These are phyloP conservation scores for Myoxocephalus aenaeus DNA, from an alignment of 2,797 vertebrate species.

Conservation along the genomic window DNA sequence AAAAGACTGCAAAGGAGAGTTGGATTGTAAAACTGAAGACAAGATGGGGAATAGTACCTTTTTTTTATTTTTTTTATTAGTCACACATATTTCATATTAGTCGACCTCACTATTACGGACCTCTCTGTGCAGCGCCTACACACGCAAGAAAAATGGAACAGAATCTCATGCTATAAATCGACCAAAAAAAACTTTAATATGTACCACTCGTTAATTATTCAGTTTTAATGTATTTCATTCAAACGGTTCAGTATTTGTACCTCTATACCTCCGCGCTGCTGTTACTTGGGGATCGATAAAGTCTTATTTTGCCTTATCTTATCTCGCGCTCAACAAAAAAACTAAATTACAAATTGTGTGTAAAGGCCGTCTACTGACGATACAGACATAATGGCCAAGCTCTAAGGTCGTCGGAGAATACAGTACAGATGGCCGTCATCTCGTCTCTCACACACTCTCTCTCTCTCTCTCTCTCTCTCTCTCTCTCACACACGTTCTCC, in stretches of 20 bases:
- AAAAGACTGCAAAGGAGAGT: conserved; percentile 6
- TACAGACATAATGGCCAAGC: conserved; percentile 7
- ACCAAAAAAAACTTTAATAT: background rate
- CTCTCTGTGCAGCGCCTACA: background rate
- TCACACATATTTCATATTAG: conserved; percentile 8
- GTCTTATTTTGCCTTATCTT: background rate
- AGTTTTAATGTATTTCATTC: background rate
- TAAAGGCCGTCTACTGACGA: background rate
- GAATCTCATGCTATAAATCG: background rate
- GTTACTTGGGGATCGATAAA: background rate
- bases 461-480: no score
- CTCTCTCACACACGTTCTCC: conserved; percentile 1
- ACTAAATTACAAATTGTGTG: background rate
- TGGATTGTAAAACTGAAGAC: conserved; percentile 8
- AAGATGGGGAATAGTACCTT: conserved; percentile 6
- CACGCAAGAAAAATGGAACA: conserved; percentile 8
- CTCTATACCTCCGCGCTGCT: background rate
- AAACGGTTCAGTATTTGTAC: background rate
- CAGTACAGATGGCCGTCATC: conserved; percentile 26
- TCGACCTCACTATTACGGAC: background rate
- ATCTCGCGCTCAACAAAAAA: background rate
- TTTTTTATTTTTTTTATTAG: background rate
- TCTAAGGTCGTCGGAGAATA: background rate
- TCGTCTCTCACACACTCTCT: background rate
- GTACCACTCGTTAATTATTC: background rate